A percentile compares a stretch with the other conserved stretches of the same genome.
phyloP scores from a whole-genome alignment of 2,113 vertebrate species.

The Phylloscopus trochilus region DNA sequence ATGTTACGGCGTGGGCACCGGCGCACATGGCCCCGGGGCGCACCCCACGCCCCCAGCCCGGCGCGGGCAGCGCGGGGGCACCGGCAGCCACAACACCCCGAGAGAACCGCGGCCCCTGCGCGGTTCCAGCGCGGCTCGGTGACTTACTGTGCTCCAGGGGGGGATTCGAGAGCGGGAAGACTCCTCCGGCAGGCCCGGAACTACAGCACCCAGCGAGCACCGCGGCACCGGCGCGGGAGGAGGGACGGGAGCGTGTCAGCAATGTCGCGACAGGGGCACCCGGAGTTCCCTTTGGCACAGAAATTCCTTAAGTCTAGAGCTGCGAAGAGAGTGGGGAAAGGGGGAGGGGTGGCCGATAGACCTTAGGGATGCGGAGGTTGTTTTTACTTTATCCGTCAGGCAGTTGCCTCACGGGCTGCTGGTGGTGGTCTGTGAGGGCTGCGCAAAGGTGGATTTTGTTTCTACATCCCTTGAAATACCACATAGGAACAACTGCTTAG shows the following conservation, averaged over 20 bases:
- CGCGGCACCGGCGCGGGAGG: neutral
- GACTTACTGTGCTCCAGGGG: neutral
- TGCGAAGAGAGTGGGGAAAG: fast-evolving
- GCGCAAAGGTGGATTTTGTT: neutral
- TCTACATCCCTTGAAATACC: neutral
- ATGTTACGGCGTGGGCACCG: neutral
- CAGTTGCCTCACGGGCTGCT: neutral
- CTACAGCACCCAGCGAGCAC: neutral
- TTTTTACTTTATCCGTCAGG: neutral
- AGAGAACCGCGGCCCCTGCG: too few species aligned
- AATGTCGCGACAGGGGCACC: fast-evolving
- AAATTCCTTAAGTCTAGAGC: fast-evolving
- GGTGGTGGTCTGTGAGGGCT: neutral
- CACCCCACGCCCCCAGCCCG: neutral
- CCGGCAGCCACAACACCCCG: neutral
- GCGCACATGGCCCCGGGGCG: neutral
- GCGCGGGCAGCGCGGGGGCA: neutral
- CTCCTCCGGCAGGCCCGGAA: neutral
- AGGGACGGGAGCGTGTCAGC: neutral
- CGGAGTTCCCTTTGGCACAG: neutral
- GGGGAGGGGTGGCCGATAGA: neutral
- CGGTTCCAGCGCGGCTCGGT: neutral
- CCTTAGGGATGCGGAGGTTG: fast-evolving
- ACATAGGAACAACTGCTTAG: neutral
- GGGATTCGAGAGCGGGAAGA: neutral